phyloP scores from a whole-genome alignment of 2,113 vertebrate genomes.

The Percopsis transmontana region DNA sequence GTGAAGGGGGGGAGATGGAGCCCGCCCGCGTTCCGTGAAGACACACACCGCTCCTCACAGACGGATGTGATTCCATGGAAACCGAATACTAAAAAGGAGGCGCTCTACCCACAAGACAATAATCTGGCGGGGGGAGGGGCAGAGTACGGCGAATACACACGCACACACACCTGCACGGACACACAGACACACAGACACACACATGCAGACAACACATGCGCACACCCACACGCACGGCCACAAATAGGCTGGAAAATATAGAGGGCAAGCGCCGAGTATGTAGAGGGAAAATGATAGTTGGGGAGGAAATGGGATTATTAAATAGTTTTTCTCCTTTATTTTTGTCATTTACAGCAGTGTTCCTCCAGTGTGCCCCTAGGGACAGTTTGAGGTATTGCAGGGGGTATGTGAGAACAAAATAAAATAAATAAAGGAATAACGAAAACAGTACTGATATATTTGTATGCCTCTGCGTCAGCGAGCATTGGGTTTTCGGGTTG shows the following conservation, averaged over 20 bases:
- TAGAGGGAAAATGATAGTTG: not conserved
- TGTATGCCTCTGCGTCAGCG: no score
- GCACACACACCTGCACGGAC: constrained; percentile 4
- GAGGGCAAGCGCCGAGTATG: constrained; percentile 12
- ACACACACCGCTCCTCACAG: constrained; percentile 58
- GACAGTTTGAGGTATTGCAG: no score
- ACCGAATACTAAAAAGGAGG: constrained; percentile 73
- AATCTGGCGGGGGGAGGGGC: constrained; percentile 68
- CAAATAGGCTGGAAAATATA: constrained; percentile 55
- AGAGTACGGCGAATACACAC: constrained; percentile 5
- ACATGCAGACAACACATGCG: not conserved
- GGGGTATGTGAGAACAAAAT: no score
- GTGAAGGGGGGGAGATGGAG: constrained; percentile 33
- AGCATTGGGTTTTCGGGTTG: no score
- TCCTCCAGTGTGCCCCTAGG: no score
- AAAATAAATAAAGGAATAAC: no score
- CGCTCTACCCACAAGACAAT: constrained; percentile 59
- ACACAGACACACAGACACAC: constrained; percentile 9
- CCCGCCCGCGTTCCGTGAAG: constrained; percentile 53
- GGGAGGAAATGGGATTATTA: constrained; percentile 5
- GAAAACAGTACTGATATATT: no score
- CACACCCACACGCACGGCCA: constrained; percentile 11
- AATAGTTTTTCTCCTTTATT: no score
- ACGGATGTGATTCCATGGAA: constrained; percentile 67
- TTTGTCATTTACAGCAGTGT: no score